phyloP scores from a whole-genome alignment of 2,888 invertebrate species.

The Nipponacmea schrenckii region DNA sequence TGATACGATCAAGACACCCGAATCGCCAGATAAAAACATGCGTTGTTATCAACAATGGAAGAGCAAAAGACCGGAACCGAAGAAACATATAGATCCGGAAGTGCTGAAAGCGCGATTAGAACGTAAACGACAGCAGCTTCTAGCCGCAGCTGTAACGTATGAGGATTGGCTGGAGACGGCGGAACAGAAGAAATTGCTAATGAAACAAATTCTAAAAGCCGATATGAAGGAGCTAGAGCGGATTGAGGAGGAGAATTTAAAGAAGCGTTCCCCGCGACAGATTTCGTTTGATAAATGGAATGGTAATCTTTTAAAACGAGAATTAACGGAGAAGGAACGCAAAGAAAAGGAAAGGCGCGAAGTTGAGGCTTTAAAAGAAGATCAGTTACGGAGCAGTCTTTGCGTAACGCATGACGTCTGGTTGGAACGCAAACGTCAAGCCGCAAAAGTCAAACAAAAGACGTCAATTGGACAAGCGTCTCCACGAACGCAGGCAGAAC shows the following conservation, averaged over 20 bases:
- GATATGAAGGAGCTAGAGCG: conserved; percentile 36
- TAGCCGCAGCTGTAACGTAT: conserved; percentile 48
- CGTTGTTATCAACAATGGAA: conserved; percentile 44
- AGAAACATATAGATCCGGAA: not conserved
- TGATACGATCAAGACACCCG: not conserved
- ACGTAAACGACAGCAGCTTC: conserved; percentile 45
- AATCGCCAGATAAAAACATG: conserved; percentile 33
- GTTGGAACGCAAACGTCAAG: not conserved
- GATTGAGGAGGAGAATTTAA: conserved; percentile 38
- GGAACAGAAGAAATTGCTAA: conserved; percentile 45
- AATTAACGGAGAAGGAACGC: conserved; percentile 31
- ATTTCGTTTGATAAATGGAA: conserved; percentile 42
- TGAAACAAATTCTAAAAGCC: conserved; percentile 44
- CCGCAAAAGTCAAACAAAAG: not conserved
- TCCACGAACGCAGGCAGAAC: too few species aligned
- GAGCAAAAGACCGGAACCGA: conserved; percentile 3
- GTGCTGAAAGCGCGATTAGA: conserved; percentile 37
- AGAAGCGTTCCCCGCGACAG: conserved; percentile 27
- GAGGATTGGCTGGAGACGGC: conserved; percentile 56
- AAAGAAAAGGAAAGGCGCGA: conserved; percentile 22
- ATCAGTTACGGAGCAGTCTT: conserved; percentile 1
- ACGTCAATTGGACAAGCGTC: too few species aligned
- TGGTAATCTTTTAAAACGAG: conserved; percentile 32
- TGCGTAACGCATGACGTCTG: conserved; percentile 12
- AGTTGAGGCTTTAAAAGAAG: not conserved